phyloP scores from a whole-genome alignment of 2,888 invertebrate genomes.

The Campaea margaritaria region DNA sequence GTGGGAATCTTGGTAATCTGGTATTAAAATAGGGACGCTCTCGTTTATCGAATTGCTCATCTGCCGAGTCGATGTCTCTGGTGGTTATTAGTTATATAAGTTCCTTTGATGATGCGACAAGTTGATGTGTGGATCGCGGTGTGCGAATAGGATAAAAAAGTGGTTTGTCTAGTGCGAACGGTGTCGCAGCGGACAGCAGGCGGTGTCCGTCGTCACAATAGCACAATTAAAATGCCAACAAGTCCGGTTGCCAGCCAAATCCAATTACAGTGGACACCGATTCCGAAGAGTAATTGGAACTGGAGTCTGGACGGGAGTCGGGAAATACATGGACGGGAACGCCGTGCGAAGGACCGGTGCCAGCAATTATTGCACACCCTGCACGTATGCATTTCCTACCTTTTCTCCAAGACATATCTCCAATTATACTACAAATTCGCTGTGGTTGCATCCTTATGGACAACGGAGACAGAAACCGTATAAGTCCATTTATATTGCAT shows the following conservation, averaged over 20 bases:
- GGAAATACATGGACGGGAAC: slow-evolving; percentile 69
- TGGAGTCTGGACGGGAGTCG: slow-evolving; percentile 70
- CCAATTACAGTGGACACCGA: slow-evolving; percentile 84
- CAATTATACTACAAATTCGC: background rate
- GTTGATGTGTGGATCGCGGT: slow-evolving; percentile 18
- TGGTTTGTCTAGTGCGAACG: slow-evolving; percentile 71
- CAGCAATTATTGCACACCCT: slow-evolving; percentile 33
- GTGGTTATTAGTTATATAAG: slow-evolving; percentile 29
- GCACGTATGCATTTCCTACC: slow-evolving; percentile 13
- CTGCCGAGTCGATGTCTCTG: slow-evolving; percentile 11
- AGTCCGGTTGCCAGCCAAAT: slow-evolving; percentile 83
- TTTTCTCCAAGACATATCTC: slow-evolving; percentile 2
- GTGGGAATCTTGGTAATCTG: slow-evolving; percentile 61
- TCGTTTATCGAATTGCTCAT: slow-evolving; percentile 26
- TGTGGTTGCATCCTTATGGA: background rate
- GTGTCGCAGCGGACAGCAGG: slow-evolving; percentile 65
- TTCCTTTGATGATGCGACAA: slow-evolving; percentile 25
- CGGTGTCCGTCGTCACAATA: slow-evolving; percentile 82
- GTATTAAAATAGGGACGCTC: slow-evolving; percentile 27
- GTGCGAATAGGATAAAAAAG: slow-evolving; percentile 65
- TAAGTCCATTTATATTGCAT: slow-evolving; percentile 13
- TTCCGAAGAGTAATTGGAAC: slow-evolving; percentile 84
- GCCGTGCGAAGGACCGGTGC: slow-evolving; percentile 55
- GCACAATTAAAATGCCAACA: slow-evolving; percentile 86
- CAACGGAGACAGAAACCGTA: slow-evolving; percentile 1